Percentiles rank a stretch among this genome's conserved stretches.
These are phyloP conservation scores for Phortica okadai DNA, from an alignment of 2,888 invertebrate species.

Conservation along the genomic window DNA sequence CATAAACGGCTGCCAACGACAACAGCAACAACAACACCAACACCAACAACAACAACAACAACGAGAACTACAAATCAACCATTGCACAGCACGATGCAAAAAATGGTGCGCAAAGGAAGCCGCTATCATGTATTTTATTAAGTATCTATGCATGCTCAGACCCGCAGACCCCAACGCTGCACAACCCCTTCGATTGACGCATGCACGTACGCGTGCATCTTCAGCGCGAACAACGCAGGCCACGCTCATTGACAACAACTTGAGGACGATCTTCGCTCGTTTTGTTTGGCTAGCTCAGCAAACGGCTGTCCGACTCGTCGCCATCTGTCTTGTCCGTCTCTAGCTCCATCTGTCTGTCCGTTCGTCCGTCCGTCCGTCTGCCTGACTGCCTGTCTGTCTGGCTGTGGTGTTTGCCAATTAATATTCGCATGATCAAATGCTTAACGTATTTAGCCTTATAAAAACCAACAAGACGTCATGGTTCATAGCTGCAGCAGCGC, in stretches of 20 bases:
- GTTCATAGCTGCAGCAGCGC: constrained; percentile 31
- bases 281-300: not conserved
- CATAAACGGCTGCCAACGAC: constrained; percentile 29
- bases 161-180: not conserved
- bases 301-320: not conserved
- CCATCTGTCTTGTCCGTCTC: not conserved
- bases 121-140: constrained; percentile 42
- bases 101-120: constrained; percentile 15
- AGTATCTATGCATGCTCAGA: constrained; percentile 57
- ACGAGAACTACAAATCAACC: constrained; percentile 19
- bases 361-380: constrained; percentile 30
- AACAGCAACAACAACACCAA: constrained; percentile 41
- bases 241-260: not conserved
- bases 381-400: constrained; percentile 21
- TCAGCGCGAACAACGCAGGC: not conserved
- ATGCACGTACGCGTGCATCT: constrained; percentile 7
- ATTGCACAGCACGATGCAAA: not conserved
- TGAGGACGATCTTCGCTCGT: not conserved
- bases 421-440: constrained; percentile 71
- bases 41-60: constrained; percentile 36
- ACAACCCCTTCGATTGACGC: not conserved
- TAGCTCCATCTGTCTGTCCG: constrained; percentile 20
- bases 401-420: constrained; percentile 63
- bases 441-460: constrained; percentile 71
- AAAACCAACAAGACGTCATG: constrained; percentile 63